A percentile compares a stretch with the other conserved stretches of the same genome.
Conservation (phyloP, 1,140 invertebrate genomes). For the Meloidogyne exigua region DNA sequence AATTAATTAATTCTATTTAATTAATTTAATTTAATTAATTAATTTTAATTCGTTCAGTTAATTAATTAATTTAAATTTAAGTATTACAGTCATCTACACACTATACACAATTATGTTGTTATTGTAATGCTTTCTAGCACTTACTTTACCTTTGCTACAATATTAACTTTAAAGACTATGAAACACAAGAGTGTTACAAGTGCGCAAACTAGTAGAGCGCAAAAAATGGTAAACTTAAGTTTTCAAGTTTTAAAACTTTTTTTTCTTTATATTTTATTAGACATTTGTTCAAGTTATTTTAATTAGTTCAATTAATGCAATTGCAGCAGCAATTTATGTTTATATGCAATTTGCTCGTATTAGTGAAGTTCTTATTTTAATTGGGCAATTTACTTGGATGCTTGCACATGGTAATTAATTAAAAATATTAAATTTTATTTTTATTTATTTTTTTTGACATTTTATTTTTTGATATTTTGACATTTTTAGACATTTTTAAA, state of each 20-base stretch:
- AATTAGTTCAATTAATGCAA: constrained; percentile 33
- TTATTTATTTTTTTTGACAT: too few species aligned
- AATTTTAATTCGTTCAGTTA: too few species aligned
- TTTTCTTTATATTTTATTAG: neutral
- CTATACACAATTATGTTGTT: constrained; percentile 25
- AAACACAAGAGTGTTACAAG: constrained; percentile 1
- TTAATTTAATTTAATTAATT: too few species aligned
- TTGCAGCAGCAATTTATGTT: constrained; percentile 29
- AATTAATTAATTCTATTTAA: constrained; percentile 13
- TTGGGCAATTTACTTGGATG: constrained; percentile 29
- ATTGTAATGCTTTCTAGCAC: constrained; percentile 16
- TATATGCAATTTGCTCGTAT: constrained; percentile 36
- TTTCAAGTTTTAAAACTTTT: too few species aligned
- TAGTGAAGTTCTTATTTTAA: constrained; percentile 32
- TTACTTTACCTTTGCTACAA: constrained; percentile 26
- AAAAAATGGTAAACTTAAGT: neutral
- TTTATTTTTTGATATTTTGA: neutral
- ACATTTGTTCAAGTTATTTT: constrained; percentile 36
- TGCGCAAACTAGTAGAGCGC: neutral
- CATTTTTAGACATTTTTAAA: too few species aligned
- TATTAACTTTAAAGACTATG: constrained; percentile 25
- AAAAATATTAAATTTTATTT: neutral
- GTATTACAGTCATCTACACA: constrained; percentile 35
- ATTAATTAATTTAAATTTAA: neutral
- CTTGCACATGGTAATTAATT: constrained; percentile 32